phyloP scores from a whole-genome alignment of 2,797 vertebrate species.

The Myotis findleyi region DNA sequence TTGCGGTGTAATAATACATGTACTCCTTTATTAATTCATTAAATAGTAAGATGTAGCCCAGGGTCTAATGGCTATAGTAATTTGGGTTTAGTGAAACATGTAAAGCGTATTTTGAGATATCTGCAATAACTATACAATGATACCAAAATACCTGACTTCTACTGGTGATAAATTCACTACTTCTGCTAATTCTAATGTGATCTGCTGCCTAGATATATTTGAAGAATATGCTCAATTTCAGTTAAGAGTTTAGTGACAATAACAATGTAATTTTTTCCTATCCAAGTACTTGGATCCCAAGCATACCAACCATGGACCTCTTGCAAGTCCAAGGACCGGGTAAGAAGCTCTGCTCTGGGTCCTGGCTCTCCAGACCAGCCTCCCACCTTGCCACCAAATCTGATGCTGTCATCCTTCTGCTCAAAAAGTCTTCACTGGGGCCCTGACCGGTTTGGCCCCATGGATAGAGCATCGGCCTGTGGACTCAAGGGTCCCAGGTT shows the following conservation, averaged over 20 bases:
- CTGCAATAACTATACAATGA: background rate
- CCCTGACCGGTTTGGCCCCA: background rate
- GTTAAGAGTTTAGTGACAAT: background rate
- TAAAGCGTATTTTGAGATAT: background rate
- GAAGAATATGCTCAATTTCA: slow-evolving; percentile 20
- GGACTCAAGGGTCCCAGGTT: too few species aligned
- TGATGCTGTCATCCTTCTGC: background rate
- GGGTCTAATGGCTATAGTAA: background rate
- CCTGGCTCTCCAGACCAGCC: background rate
- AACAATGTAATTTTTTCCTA: background rate
- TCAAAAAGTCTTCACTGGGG: background rate
- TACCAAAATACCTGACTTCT: background rate
- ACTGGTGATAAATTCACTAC: background rate
- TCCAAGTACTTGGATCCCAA: background rate
- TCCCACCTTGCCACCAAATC: background rate
- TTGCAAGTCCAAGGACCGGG: background rate
- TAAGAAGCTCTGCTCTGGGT: background rate
- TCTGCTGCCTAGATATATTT: background rate
- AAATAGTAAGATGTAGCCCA: background rate
- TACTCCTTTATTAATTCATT: slow-evolving; percentile 19
- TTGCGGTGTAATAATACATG: background rate
- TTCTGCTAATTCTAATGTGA: background rate
- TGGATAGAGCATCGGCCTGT: too few species aligned
- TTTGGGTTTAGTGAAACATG: background rate
- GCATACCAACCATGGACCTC: background rate